These are phyloP conservation scores for Opisthograptis luteolata DNA, from an alignment of 2,888 invertebrate genomes.

Conservation along the genomic window DNA sequence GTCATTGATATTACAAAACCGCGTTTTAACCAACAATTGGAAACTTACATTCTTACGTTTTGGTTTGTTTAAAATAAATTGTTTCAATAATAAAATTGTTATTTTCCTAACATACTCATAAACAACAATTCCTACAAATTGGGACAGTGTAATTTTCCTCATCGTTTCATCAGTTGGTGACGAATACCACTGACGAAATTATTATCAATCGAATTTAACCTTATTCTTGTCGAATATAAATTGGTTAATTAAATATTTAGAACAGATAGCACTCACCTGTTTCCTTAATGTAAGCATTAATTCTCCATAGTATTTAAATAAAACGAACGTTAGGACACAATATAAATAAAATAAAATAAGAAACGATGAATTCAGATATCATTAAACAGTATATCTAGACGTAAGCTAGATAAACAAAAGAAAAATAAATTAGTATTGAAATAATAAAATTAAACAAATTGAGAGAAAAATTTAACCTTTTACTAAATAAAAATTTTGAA, in stretches of 20 bases:
- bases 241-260: constrained; percentile 28
- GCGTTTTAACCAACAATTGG: too few species aligned
- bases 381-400: neutral
- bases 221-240: constrained; percentile 34
- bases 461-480: neutral
- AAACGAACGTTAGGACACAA: constrained; percentile 6
- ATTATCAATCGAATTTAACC: constrained; percentile 29
- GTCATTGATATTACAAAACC: too few species aligned
- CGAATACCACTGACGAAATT: constrained; percentile 4
- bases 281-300: constrained; percentile 47
- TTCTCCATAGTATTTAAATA: constrained; percentile 47
- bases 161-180: neutral
- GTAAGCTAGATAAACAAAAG: neutral
- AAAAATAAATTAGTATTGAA: neutral
- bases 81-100: too few species aligned
- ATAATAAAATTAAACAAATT: neutral
- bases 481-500: too few species aligned
- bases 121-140: neutral
- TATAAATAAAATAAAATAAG: constrained; percentile 2
- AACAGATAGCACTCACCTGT: constrained; percentile 47
- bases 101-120: too few species aligned
- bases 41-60: too few species aligned
- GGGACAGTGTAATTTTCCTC: constrained; percentile 26
- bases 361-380: constrained; percentile 6
- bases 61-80: neutral